A percentile compares a stretch with the other conserved stretches of the same genome.
Conservation (phyloP, 2,888 invertebrate genomes). For the Drosophila setosimentum region DNA sequence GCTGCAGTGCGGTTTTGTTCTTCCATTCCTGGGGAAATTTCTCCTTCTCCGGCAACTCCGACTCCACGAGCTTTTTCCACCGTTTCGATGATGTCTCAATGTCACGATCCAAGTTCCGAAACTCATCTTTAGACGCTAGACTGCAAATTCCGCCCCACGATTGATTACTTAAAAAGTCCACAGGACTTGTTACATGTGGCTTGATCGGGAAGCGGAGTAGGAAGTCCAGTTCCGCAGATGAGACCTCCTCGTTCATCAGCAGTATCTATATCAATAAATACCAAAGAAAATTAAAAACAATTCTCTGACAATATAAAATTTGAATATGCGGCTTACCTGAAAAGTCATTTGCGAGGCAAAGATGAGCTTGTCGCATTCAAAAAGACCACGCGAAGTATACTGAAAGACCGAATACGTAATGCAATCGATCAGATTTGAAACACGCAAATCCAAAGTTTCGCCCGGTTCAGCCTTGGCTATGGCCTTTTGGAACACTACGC, state of each 20-base stretch:
- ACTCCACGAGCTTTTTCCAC: slow-evolving; percentile 98
- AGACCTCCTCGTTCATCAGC: slow-evolving; percentile 94
- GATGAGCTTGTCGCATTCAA: slow-evolving; percentile 98
- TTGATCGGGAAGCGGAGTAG: slow-evolving; percentile 96
- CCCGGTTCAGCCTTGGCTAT: slow-evolving; percentile 95
- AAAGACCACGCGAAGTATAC: slow-evolving; percentile 96
- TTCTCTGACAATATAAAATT: background rate
- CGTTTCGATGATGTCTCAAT: slow-evolving; percentile 98
- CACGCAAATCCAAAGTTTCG: slow-evolving; percentile 91
- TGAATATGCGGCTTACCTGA: slow-evolving; percentile 87
- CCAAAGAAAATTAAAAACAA: background rate
- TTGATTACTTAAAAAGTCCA: slow-evolving; percentile 96
- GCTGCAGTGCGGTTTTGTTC: slow-evolving; percentile 95
- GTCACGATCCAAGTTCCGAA: slow-evolving; percentile 95
- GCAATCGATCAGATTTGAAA: slow-evolving; percentile 96
- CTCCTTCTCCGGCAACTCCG: slow-evolving; percentile 97
- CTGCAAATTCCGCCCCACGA: slow-evolving; percentile 98
- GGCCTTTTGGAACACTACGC: slow-evolving; percentile 98
- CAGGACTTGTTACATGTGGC: slow-evolving; percentile 96
- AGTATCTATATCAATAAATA: slow-evolving; percentile 88
- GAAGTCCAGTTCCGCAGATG: slow-evolving; percentile 94
- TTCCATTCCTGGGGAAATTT: slow-evolving; percentile 99
- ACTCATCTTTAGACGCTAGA: slow-evolving; percentile 95
- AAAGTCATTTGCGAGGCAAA: slow-evolving; percentile 98
- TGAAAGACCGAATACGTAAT: slow-evolving; percentile 97